Conservation (phyloP, 2,888 invertebrate species). For the Cerastis leucographa region DNA sequence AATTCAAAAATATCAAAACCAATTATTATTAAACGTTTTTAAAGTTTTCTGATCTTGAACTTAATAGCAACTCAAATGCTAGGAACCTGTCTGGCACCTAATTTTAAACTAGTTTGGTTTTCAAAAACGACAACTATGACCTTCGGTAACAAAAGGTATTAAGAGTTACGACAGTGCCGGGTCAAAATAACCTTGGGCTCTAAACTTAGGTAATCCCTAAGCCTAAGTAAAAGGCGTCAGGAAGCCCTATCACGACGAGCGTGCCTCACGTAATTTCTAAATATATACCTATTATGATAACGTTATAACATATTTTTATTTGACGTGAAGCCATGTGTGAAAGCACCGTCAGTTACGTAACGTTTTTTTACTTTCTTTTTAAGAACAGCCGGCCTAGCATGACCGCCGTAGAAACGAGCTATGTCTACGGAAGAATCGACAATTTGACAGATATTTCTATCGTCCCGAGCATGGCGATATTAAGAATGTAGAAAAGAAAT, state of each 20-base stretch:
- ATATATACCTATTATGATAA: conserved; percentile 25
- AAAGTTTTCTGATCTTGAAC: conserved; percentile 11
- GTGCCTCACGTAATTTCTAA: conserved; percentile 51
- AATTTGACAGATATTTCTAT: too few relatives aligned
- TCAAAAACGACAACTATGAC: background rate
- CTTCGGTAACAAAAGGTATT: conserved; percentile 13
- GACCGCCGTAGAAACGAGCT: too few relatives aligned
- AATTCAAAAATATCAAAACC: background rate
- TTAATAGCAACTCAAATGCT: background rate
- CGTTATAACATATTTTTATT: conserved; percentile 21
- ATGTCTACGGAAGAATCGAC: too few relatives aligned
- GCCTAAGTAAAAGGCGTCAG: conserved; percentile 46
- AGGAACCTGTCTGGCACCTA: background rate
- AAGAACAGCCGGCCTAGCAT: too few relatives aligned
- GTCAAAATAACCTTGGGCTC: conserved; percentile 44
- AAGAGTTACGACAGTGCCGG: conserved; percentile 12
- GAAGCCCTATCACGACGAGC: conserved; percentile 60
- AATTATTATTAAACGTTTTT: background rate
- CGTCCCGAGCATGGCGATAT: too few relatives aligned
- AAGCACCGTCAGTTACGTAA: conserved; percentile 32
- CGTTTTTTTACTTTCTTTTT: conserved; percentile 25
- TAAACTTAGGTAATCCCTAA: conserved; percentile 17
- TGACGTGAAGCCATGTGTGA: conserved; percentile 22
- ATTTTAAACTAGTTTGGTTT: conserved; percentile 9
- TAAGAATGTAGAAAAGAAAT: too few relatives aligned